Evolutionary conservation across 2,113 vertebrate genomes (phyloP), one percentile per base, ranked within the genome.

Genomic region (Neolamprologus hecqui): DNA sequence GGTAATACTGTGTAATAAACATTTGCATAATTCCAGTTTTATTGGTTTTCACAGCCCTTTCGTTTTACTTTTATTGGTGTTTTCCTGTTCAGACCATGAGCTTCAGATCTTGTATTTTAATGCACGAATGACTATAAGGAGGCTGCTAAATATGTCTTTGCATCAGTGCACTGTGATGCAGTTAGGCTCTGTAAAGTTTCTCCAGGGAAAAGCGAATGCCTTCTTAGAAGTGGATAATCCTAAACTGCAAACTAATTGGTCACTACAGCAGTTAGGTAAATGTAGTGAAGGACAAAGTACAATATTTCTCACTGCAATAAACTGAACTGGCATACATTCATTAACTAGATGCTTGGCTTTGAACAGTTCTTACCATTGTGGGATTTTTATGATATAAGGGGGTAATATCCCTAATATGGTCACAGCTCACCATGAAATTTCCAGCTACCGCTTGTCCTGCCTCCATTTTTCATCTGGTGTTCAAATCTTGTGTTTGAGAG

Each of bases 211-310:
- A 77, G 26, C 1, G 6, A 49, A 77, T 31, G 42, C 70, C 9
- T 12, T 77, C 42, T 47, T 31, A 4, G 70, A 77, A 31, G 42
- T 49, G 42, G 23, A 31, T 31, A 49, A 49, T 49, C 42, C 26
- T 49, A 31, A 77, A 77, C 70, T 77, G 42, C 70, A 31, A 31
- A 77, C 15, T 49, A 77, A 77, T 49, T 77, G 42, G 70, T 75
- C 14, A 12, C 70, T 75, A 7, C 15, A 49, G 23, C 45, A 77
- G 26, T 49, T 77, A 19, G 42, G 70, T 47, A 77, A 75, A 75
- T 47, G 68, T 45, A 73, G 40, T 73, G 8, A 73, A 45, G 40
- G 65, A 70, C 65, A 70, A 73, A 26, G 23, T 47, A 28, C 13
- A 75, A 47, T 19, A 75, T 75, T 75, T 75, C 40, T 4, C 4